Percentiles rank a stretch among this genome's conserved stretches.
These are phyloP conservation scores for Littorina saxatilis DNA, from an alignment of 1,140 invertebrate species.

Conservation along the genomic window DNA sequence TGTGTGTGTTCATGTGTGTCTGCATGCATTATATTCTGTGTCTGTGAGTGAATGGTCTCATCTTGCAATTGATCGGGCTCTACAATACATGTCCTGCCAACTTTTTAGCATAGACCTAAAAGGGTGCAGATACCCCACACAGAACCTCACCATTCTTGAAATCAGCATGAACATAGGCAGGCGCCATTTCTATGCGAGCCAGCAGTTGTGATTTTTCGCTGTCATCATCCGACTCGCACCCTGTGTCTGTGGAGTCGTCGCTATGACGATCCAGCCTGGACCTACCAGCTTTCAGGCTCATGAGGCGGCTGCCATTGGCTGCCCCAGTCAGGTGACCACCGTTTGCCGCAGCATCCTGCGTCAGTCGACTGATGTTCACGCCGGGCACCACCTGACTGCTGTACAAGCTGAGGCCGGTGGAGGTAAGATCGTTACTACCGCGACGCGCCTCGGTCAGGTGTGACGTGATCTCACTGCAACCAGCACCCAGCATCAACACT, in stretches of 20 bases:
- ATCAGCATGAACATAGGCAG: slow-evolving; percentile 27
- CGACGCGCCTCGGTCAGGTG: not conserved
- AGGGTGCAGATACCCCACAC: too few relatives aligned
- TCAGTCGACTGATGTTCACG: too few relatives aligned
- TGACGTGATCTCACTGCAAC: not conserved
- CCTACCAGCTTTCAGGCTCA: not conserved
- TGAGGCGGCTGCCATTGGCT: not conserved
- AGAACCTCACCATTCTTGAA: slow-evolving; percentile 31
- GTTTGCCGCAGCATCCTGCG: not conserved
- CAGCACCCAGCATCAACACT: not conserved
- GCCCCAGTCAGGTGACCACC: not conserved
- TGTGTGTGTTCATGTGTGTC: too few relatives aligned
- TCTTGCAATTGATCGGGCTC: too few relatives aligned
- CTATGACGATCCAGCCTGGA: not conserved
- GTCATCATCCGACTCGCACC: not conserved
- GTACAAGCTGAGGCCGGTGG: not conserved
- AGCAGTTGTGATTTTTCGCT: not conserved
- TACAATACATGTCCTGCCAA: too few relatives aligned
- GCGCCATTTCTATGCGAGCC: not conserved
- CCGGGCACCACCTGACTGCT: not conserved
- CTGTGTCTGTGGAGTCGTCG: slow-evolving; percentile 1
- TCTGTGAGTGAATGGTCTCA: too few relatives aligned
- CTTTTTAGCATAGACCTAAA: too few relatives aligned
- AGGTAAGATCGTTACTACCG: too few relatives aligned
- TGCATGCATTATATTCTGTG: too few relatives aligned